Conservation (phyloP, 2,888 invertebrate species). For the Polyommatus iphigenia region DNA sequence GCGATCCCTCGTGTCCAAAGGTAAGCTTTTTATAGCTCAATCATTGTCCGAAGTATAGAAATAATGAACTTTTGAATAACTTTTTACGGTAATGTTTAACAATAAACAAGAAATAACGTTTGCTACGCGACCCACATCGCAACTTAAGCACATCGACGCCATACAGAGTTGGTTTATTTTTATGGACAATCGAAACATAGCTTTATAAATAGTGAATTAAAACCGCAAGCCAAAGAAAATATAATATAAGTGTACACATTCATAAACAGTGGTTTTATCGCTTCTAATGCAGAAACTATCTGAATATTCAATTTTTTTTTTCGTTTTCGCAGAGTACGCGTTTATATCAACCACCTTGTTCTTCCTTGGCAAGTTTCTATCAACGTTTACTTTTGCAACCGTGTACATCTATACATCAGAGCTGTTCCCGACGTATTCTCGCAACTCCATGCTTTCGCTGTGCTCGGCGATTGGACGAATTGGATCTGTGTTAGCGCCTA, state of each 20-base stretch:
- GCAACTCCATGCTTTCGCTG: slow-evolving; percentile 54
- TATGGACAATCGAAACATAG: too few relatives aligned
- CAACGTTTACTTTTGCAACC: slow-evolving; percentile 47
- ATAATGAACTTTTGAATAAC: background rate
- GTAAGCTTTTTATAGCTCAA: slow-evolving; percentile 50
- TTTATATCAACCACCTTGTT: slow-evolving; percentile 48
- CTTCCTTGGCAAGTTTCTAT: slow-evolving; percentile 46
- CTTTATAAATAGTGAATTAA: too few relatives aligned
- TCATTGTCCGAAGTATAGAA: background rate
- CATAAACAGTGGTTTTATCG: too few relatives aligned
- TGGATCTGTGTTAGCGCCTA: slow-evolving; percentile 52
- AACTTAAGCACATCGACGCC: background rate
- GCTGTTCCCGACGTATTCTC: slow-evolving; percentile 54
- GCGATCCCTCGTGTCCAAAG: slow-evolving; percentile 74
- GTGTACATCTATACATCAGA: slow-evolving; percentile 55
- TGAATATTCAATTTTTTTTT: background rate
- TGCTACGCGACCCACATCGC: background rate
- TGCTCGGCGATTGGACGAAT: slow-evolving; percentile 53
- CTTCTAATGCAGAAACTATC: too few relatives aligned
- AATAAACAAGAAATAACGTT: background rate
- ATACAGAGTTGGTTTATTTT: background rate
- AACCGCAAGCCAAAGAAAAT: too few relatives aligned
- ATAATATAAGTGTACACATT: too few relatives aligned
- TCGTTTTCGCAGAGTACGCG: slow-evolving; percentile 38
- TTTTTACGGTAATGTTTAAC: background rate